Evolutionary conservation across 2,888 invertebrate genomes (phyloP), one percentile per base, ranked within the genome.

Genomic region (Tetragonula carbonaria): DNA sequence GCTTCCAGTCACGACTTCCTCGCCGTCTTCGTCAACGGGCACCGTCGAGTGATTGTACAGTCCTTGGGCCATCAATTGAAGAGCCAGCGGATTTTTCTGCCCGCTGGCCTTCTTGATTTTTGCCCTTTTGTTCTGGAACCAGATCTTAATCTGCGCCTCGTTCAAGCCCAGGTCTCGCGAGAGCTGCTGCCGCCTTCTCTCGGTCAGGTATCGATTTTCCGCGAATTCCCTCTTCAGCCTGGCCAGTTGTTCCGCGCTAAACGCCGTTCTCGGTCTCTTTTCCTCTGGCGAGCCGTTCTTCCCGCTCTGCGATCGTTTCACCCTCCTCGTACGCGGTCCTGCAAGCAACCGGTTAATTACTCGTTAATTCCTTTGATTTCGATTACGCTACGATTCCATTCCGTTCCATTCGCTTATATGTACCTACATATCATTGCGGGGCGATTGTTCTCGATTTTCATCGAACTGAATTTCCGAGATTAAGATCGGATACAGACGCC

Each of bases 111-210:
- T 99, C 96, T 99, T 99, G 94, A 99, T 97, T 95, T 99, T 99
- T 86, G 99, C 99, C 16, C 99, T 96, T 94, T 99, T 98, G 95
- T 99, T 98, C 95, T 98, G 98, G 95, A 98, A 98, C 98, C 98
- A 98, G 94, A 98, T 98, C 95, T 98, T 98, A 94, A 98, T 99
- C 95, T 99, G 99, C 0, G 98, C 98, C 95, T 99, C 99, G 91
- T 99, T 99, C 83, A 99, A 96, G 0, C 98, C 98, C 82, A 99
- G 95, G 92, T 99, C 98, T 6, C 97, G 96, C n/a, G 99, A 98
- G 85, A 99, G 95, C 88, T 98, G 97, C 94, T 98, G 98, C 67
- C 99, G 96, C 88, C 99, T 95, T 83, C 98, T 96, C 94, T 99
- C 99, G 2, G 99, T 99, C 91, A 99, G 96, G 95, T 99, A 98